These are phyloP conservation scores for Diadumene lineata DNA, from an alignment of 92 coral and sea anemone genomes.

Conservation along the genomic window DNA sequence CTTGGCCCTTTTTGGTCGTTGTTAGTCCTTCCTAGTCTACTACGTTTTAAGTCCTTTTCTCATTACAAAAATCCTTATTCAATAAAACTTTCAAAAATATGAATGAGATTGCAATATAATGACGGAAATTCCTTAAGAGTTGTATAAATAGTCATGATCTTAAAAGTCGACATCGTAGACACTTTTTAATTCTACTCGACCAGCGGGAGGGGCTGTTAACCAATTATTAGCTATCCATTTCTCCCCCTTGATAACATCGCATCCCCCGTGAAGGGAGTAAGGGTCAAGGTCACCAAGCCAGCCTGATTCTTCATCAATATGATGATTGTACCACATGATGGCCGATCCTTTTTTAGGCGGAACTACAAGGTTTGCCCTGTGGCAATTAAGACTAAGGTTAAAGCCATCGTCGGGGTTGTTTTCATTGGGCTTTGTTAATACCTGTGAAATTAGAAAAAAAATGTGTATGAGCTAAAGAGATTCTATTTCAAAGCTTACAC, in stretches of 20 bases:
- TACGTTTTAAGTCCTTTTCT: too few relatives aligned
- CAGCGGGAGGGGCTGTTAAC: slow-evolving; percentile 79
- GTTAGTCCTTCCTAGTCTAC: too few relatives aligned
- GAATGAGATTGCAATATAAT: too few relatives aligned
- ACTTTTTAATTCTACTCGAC: slow-evolving; percentile 62
- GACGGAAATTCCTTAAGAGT: too few relatives aligned
- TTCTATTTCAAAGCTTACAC: too few relatives aligned
- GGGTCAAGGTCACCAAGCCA: slow-evolving; percentile 75
- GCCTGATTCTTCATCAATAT: slow-evolving; percentile 81
- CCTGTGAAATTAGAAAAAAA: slow-evolving; percentile 1
- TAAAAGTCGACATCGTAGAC: slow-evolving; percentile 60
- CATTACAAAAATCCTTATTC: too few relatives aligned
- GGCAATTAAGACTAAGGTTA: slow-evolving; percentile 75
- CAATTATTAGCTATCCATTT: slow-evolving; percentile 98
- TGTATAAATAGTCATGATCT: not conserved
- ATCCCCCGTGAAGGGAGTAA: slow-evolving; percentile 91
- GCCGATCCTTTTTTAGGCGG: slow-evolving; percentile 90
- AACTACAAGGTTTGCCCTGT: slow-evolving; percentile 70
- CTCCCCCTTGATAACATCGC: slow-evolving; percentile 86
- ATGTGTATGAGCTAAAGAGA: too few relatives aligned
- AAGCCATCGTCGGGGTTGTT: slow-evolving; percentile 57
- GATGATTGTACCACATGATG: slow-evolving; percentile 93
- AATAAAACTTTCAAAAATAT: too few relatives aligned
- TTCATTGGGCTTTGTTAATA: slow-evolving; percentile 3
- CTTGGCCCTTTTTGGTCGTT: too few relatives aligned